Evolutionary conservation across 92 coral and sea anemone genomes (phyloP).

Genomic region (Zoanthus sansibaricus): DNA sequence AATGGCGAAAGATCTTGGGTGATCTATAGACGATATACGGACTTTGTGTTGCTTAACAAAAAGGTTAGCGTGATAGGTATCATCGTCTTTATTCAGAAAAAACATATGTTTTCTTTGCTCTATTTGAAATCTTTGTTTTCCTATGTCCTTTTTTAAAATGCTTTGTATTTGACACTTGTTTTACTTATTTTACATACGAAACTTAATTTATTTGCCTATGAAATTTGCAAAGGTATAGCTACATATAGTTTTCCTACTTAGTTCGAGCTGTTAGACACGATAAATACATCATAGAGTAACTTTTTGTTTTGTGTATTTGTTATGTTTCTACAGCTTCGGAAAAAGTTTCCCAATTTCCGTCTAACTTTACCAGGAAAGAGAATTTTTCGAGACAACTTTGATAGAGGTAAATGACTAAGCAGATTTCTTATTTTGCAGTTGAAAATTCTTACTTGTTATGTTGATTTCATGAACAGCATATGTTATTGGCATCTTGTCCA

Average conservation of each 20-base stretch:
- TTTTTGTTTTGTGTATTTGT: not conserved
- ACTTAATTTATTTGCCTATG: too few species aligned
- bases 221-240: not conserved
- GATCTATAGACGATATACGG: conserved; percentile 88
- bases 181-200: too few species aligned
- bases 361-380: conserved; percentile 86
- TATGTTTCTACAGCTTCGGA: conserved; percentile 62
- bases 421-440: too few species aligned
- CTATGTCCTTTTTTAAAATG: too few species aligned
- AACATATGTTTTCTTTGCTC: not conserved
- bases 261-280: conserved; percentile 32
- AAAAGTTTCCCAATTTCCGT: conserved; percentile 85
- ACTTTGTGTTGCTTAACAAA: conserved; percentile 91
- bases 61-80: conserved; percentile 68
- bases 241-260: conserved; percentile 64
- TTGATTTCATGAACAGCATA: too few species aligned
- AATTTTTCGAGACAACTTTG: conserved; percentile 87
- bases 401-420: conserved; percentile 69
- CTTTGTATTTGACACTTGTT: too few species aligned
- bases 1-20: conserved; percentile 84
- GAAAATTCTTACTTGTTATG: too few species aligned
- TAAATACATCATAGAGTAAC: not conserved
- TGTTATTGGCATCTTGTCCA: too few species aligned
- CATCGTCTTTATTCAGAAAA: too few species aligned
- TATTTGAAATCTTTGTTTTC: not conserved